Evolutionary conservation across 2,888 invertebrate genomes (phyloP).

Genomic region (Orthonychiurus folsomi): DNA sequence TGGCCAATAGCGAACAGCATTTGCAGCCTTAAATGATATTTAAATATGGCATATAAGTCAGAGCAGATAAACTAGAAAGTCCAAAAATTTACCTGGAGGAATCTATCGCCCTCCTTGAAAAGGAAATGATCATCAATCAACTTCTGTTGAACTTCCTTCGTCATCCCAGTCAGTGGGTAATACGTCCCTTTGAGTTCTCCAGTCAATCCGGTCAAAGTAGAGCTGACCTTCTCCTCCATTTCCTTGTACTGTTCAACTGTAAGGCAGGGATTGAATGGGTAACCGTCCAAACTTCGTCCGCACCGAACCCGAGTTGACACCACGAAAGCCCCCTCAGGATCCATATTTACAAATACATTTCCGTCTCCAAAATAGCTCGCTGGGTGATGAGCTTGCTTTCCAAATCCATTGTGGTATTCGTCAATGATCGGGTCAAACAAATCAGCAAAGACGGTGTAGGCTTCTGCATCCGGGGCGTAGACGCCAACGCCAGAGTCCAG

Average conservation of each 20-base stretch:
- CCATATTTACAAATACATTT: slow-evolving; percentile 78
- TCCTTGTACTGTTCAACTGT: slow-evolving; percentile 94
- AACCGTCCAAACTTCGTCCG: slow-evolving; percentile 76
- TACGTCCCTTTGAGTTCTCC: too few relatives aligned
- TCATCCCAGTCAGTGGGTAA: too few relatives aligned
- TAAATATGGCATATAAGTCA: too few relatives aligned
- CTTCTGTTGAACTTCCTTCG: too few relatives aligned
- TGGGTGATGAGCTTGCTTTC: slow-evolving; percentile 88
- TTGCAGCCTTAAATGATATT: too few relatives aligned
- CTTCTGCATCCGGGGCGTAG: slow-evolving; percentile 94
- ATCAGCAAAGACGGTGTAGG: slow-evolving; percentile 83
- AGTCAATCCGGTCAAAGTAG: too few relatives aligned
- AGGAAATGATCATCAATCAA: too few relatives aligned
- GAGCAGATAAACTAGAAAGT: too few relatives aligned
- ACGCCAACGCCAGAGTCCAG: slow-evolving; percentile 93
- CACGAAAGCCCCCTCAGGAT: slow-evolving; percentile 80
- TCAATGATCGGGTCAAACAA: slow-evolving; percentile 97
- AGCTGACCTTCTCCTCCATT: slow-evolving; percentile 82
- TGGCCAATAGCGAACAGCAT: too few relatives aligned
- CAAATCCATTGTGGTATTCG: slow-evolving; percentile 93
- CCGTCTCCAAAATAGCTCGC: slow-evolving; percentile 90
- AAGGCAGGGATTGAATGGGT: too few relatives aligned
- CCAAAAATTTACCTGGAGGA: too few relatives aligned
- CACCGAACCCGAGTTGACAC: slow-evolving; percentile 94
- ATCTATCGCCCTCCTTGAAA: too few relatives aligned